Conservation (phyloP, 2,113 vertebrate species). For the Platichthys flesus region DNA sequence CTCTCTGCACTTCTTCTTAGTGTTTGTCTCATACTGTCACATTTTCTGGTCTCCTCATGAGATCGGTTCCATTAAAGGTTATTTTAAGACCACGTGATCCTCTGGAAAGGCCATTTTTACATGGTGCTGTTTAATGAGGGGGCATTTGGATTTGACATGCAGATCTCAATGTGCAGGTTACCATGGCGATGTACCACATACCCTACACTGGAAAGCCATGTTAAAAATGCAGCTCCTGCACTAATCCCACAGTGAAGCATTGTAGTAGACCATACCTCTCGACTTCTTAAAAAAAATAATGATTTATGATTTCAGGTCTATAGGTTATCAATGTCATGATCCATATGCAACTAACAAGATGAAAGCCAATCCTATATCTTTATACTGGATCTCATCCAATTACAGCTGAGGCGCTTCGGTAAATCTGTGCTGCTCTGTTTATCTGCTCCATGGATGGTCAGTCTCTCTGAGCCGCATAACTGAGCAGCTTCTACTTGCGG, state of each 20-base stretch:
- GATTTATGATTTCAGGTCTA: too few species aligned
- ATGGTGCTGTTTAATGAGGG: neutral
- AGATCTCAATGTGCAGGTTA: neutral
- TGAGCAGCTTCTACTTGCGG: conserved; percentile 21
- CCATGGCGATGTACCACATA: conserved; percentile 3
- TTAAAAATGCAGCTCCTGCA: neutral
- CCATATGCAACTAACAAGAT: conserved; percentile 43
- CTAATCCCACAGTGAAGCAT: neutral
- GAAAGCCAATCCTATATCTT: conserved; percentile 43
- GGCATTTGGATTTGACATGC: neutral
- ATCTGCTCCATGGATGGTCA: conserved; percentile 27
- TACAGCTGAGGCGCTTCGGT: conserved; percentile 3
- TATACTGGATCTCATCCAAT: conserved; percentile 44
- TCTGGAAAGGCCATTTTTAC: neutral
- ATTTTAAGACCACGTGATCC: neutral
- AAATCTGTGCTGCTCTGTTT: conserved; percentile 47
- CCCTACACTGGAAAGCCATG: neutral
- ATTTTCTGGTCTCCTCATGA: neutral
- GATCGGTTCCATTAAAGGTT: neutral
- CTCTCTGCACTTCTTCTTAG: neutral
- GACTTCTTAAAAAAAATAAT: too few species aligned
- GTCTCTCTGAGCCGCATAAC: conserved; percentile 17
- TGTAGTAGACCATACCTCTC: too few species aligned
- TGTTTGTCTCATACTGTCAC: neutral
- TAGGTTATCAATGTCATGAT: too few species aligned